phyloP scores from a whole-genome alignment of 2,797 vertebrate genomes.

The Coccyzus lansbergi region DNA sequence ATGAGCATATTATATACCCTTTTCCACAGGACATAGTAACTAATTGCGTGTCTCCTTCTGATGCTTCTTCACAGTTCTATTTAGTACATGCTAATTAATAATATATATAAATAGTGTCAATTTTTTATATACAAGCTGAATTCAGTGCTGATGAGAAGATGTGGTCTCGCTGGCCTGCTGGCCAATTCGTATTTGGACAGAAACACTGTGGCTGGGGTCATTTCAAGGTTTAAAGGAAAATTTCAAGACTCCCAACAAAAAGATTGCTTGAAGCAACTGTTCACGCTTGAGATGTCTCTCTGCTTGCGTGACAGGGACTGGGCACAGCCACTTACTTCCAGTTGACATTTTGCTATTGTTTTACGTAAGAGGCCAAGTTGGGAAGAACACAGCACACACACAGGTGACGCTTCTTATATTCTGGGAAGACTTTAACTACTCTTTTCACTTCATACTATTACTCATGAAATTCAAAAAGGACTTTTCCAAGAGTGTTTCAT shows the following conservation, averaged over 20 bases:
- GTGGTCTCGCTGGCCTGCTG: not conserved
- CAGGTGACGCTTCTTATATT: not conserved
- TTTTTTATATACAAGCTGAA: not conserved
- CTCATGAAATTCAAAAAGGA: not conserved
- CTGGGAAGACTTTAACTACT: not conserved
- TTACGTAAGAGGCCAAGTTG: not conserved
- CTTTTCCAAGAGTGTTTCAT: not conserved
- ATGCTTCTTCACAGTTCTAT: not conserved
- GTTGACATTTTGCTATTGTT: not conserved
- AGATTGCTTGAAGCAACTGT: not conserved
- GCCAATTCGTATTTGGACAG: not conserved
- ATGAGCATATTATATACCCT: not conserved
- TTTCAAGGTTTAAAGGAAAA: not conserved
- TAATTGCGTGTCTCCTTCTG: not conserved
- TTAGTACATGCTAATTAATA: not conserved
- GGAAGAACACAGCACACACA: not conserved
- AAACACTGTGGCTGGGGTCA: not conserved
- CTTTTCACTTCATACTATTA: not conserved
- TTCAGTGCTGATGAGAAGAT: not conserved
- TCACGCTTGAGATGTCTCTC: not conserved
- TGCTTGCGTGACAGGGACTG: not conserved
- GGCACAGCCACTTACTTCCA: not conserved
- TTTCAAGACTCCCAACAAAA: not conserved
- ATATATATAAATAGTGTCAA: not conserved
- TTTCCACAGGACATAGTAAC: not conserved